These are phyloP conservation scores for Rhopalosiphum maidis DNA, from an alignment of 1,140 invertebrate species.

Conservation along the genomic window DNA sequence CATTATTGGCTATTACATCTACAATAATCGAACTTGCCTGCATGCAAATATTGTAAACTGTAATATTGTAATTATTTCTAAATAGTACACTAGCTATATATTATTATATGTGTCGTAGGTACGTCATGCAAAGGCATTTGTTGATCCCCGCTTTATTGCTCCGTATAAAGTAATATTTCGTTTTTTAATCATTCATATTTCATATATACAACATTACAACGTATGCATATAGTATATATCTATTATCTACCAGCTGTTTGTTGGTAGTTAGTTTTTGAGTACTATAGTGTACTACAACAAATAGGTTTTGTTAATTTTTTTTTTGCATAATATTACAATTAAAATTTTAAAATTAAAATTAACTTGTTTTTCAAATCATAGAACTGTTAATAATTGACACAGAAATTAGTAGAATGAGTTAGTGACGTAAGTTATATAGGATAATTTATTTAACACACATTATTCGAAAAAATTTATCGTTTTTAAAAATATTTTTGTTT, in stretches of 20 bases:
- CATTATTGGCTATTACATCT: no score
- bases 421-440: neutral
- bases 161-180: no score
- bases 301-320: neutral
- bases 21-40: neutral
- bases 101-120: no score
- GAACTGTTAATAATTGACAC: no score
- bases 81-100: neutral
- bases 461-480: neutral
- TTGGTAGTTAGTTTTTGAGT: neutral
- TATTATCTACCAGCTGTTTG: neutral
- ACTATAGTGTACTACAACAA: neutral
- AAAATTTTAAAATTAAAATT: neutral
- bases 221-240: no score
- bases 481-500: neutral
- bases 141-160: no score
- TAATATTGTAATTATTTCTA: constrained; percentile 14
- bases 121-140: no score
- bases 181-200: no score
- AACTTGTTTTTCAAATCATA: no score
- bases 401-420: no score
- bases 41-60: neutral
- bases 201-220: no score
- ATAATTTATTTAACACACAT: neutral
- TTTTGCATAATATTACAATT: neutral